Conservation (phyloP, 2,797 vertebrate species). For the Nothura maculosa region DNA sequence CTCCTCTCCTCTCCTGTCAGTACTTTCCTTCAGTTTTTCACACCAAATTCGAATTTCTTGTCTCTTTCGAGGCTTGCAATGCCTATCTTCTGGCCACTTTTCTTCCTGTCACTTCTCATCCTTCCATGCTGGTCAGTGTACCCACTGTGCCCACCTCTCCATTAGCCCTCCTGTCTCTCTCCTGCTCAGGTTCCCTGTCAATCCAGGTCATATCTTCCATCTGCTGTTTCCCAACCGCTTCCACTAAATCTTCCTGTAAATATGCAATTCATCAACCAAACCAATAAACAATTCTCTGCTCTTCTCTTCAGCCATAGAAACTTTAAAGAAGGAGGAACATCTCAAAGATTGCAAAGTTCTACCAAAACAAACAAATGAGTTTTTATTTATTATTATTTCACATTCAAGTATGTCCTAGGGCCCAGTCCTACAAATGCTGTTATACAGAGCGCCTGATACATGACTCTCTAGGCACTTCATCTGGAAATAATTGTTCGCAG, state of each 20-base stretch:
- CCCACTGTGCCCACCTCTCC: background rate
- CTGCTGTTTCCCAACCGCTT: background rate
- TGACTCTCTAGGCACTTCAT: background rate
- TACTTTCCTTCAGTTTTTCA: background rate
- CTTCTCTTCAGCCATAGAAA: background rate
- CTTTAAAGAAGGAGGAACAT: background rate
- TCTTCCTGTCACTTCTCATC: background rate
- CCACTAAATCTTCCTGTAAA: background rate
- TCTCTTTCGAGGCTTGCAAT: background rate
- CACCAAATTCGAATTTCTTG: background rate
- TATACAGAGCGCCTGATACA: background rate
- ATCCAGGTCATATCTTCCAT: background rate
- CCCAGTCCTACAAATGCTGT: background rate
- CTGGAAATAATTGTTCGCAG: slow-evolving; percentile 10
- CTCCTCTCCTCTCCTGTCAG: background rate
- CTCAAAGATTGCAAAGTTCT: background rate
- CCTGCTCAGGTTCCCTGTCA: background rate
- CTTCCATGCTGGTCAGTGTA: rapidly evolving
- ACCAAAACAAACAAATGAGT: background rate
- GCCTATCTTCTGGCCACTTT: background rate
- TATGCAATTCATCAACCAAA: background rate
- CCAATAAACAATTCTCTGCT: background rate
- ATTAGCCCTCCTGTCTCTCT: background rate
- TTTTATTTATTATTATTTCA: background rate
- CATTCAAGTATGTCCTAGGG: background rate